Percentiles rank a stretch among this genome's conserved stretches.
Evolutionary conservation across 2,888 invertebrate species (phyloP).

Genomic region (Kryphioiulus occultus): DNA sequence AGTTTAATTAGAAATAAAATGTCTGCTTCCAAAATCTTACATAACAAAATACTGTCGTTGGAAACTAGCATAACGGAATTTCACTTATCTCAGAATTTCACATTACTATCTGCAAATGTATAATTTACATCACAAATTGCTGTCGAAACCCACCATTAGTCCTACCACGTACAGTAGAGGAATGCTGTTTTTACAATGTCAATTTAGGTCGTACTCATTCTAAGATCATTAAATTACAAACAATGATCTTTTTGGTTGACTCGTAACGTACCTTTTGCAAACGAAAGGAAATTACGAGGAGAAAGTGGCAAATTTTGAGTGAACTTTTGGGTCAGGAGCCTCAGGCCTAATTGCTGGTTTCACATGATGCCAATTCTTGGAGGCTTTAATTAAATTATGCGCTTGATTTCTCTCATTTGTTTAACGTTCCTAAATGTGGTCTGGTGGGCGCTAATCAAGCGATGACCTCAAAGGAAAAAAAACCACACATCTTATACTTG

Average conservation of each 20-base stretch:
- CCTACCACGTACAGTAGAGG: neutral
- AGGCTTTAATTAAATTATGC: slow-evolving; percentile 14
- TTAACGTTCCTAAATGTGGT: neutral
- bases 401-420: neutral
- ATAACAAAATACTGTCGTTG: neutral
- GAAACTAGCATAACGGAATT: no score
- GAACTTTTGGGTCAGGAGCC: slow-evolving; percentile 14
- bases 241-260: neutral
- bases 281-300: neutral
- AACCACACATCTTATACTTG: neutral
- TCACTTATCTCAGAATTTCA: no score
- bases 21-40: neutral
- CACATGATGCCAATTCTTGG: neutral
- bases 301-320: neutral
- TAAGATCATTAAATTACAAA: neutral
- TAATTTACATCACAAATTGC: no score
- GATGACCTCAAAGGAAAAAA: neutral
- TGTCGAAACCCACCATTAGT: neutral
- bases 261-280: neutral
- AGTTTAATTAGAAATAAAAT: no score
- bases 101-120: no score
- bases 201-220: slow-evolving; percentile 30
- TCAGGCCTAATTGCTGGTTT: neutral
- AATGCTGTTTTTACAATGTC: slow-evolving; percentile 29
- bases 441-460: slow-evolving; percentile 16